These are phyloP conservation scores for Perodicticus potto DNA, from an alignment of 2,797 vertebrate genomes.

Conservation along the genomic window DNA sequence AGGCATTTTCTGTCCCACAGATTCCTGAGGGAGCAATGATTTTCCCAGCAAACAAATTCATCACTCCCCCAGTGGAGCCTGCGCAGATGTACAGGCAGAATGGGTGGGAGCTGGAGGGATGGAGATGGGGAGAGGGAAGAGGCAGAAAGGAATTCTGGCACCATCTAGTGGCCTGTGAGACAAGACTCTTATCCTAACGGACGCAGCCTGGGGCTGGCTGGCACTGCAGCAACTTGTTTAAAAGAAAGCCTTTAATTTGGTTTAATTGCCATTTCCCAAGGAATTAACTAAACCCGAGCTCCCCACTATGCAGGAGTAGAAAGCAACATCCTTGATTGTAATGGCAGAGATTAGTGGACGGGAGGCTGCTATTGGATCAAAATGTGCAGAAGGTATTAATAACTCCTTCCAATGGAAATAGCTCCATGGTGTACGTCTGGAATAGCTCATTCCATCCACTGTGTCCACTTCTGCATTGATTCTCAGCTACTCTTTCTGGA, in stretches of 20 bases:
- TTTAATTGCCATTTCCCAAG: accelerated
- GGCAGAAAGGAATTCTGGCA: constrained; percentile 57
- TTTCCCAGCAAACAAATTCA: constrained; percentile 63
- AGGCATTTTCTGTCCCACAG: constrained; percentile 40
- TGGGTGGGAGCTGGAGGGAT: neutral
- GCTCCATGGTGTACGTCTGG: neutral
- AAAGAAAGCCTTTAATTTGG: constrained; percentile 44
- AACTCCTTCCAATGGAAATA: constrained; percentile 37
- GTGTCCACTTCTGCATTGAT: neutral
- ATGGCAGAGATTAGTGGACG: constrained; percentile 58
- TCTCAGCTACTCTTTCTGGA: neutral
- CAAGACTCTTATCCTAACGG: neutral
- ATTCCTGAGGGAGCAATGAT: neutral
- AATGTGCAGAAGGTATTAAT: neutral
- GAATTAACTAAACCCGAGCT: constrained; percentile 64
- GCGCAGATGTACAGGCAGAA: neutral
- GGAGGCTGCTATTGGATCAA: constrained; percentile 25
- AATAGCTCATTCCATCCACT: neutral
- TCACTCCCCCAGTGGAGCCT: constrained; percentile 18
- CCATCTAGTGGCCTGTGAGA: constrained; percentile 63
- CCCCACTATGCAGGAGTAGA: neutral
- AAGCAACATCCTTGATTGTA: constrained; percentile 47
- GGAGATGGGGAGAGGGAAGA: neutral
- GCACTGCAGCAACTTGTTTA: neutral
- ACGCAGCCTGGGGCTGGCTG: neutral